Evolutionary conservation across 2,888 invertebrate genomes (phyloP).

Genomic region (Gari tellinella): DNA sequence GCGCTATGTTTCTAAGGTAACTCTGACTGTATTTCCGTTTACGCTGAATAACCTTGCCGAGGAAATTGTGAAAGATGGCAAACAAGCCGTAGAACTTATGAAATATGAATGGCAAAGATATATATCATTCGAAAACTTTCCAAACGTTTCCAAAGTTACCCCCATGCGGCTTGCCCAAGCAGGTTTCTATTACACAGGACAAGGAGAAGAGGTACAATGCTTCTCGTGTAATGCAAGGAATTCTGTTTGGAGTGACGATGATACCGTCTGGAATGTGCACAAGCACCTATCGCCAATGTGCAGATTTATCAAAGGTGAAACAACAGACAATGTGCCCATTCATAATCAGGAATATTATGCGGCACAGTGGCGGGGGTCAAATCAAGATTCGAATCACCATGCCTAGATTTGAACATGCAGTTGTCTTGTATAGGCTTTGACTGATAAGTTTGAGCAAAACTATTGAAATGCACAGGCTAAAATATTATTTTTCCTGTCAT

Average conservation of each 20-base stretch:
- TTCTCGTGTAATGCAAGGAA: constrained; percentile 55
- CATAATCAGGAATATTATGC: background rate
- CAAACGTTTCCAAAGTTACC: constrained; percentile 9
- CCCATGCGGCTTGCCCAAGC: constrained; percentile 58
- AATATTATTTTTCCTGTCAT: no score
- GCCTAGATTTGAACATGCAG: no score
- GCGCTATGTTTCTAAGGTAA: no score
- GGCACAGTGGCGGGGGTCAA: background rate
- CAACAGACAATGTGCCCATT: background rate
- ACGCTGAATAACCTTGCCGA: no score
- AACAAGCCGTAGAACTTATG: constrained; percentile 1
- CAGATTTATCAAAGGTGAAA: constrained; percentile 6
- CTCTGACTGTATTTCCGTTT: no score
- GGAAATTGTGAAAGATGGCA: no score
- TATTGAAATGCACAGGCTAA: no score
- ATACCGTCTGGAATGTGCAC: constrained; percentile 54
- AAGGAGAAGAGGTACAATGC: constrained; percentile 55
- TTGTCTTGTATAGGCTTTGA: no score
- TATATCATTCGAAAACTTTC: constrained; percentile 10
- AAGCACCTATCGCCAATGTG: constrained; percentile 53
- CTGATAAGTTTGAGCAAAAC: no score
- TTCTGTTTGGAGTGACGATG: constrained; percentile 46
- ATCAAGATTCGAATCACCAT: no score
- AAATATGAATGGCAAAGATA: constrained; percentile 14
- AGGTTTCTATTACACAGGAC: constrained; percentile 65